Evolutionary conservation across 2,113 vertebrate species (phyloP).

Genomic region (Melanerpes formicivorus): DNA sequence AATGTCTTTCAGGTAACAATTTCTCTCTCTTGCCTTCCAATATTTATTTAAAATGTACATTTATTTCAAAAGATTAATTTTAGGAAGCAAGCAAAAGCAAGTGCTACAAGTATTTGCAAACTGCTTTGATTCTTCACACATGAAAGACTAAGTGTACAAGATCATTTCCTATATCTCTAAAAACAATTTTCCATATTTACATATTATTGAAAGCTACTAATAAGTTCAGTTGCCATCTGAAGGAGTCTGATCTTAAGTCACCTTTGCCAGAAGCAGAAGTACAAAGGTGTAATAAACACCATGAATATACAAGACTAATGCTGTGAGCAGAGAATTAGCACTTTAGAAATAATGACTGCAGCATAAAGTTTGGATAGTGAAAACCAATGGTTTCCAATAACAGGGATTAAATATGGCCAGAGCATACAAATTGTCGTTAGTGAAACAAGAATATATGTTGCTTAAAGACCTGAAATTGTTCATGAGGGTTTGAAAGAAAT

Average conservation of each 20-base stretch:
- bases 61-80: conserved; percentile 32
- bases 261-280: neutral
- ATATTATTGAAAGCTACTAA: neutral
- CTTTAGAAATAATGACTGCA: neutral
- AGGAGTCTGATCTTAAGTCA: neutral
- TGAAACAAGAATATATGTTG: neutral
- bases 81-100: neutral
- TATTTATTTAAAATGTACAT: neutral
- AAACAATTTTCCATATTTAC: neutral
- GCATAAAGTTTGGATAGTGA: neutral
- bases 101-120: neutral
- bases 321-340: neutral
- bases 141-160: neutral
- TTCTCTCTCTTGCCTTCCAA: neutral
- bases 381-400: neutral
- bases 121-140: neutral
- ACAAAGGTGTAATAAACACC: neutral
- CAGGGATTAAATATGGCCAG: neutral
- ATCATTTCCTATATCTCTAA: conserved; percentile 4
- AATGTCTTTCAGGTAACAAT: neutral
- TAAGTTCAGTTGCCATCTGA: neutral
- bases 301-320: neutral
- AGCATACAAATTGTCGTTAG: neutral
- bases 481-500: neutral
- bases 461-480: neutral